phyloP scores from a whole-genome alignment of 2,888 invertebrate species.

The Periphyllus acericola region DNA sequence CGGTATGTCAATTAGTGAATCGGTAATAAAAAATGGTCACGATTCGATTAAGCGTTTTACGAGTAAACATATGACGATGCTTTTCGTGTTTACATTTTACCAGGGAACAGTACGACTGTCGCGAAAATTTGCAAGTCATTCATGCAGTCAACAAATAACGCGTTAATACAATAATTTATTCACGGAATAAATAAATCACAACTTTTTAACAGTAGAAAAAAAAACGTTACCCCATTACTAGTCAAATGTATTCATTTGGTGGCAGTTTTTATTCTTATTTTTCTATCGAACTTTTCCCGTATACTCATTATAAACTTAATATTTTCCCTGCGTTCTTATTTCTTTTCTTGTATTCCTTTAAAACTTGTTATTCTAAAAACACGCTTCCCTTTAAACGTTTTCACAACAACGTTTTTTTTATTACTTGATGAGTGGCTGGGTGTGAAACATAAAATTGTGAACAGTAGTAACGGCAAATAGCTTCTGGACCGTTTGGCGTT shows the following conservation, averaged over 20 bases:
- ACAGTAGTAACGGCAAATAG: conserved; percentile 8
- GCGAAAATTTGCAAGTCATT: no score
- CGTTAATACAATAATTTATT: no score
- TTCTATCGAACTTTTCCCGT: not conserved
- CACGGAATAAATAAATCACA: no score
- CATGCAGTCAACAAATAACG: no score
- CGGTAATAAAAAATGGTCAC: no score
- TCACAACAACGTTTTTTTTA: not conserved
- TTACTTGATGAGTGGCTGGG: not conserved
- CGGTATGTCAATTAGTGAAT: not conserved
- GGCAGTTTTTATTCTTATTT: not conserved
- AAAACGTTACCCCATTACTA: no score
- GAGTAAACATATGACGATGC: no score
- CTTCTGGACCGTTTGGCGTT: conserved; percentile 26
- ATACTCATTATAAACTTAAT: not conserved
- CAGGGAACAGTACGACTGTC: no score
- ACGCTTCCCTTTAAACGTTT: not conserved
- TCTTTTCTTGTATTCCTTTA: not conserved
- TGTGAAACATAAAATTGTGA: conserved; percentile 1
- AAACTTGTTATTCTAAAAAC: not conserved
- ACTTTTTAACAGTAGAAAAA: no score
- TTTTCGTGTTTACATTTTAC: no score
- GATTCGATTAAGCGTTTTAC: no score
- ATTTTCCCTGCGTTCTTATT: not conserved
- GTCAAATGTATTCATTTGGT: no score